These are phyloP conservation scores for Corvus cornix DNA, from an alignment of 2,113 vertebrate genomes.

Conservation along the genomic window DNA sequence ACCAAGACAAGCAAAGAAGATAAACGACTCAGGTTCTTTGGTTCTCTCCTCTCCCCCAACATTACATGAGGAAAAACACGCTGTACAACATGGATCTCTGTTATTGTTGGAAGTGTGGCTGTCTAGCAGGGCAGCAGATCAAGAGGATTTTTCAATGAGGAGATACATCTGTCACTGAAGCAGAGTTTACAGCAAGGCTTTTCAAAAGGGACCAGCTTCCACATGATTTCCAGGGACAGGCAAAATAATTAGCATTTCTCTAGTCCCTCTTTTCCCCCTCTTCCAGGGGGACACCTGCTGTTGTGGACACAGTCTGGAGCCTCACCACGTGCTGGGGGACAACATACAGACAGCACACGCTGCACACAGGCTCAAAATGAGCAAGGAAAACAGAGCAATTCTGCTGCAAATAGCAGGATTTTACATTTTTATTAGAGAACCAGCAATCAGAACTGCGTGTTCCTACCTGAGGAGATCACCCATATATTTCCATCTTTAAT, in stretches of 20 bases:
- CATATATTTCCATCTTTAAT: neutral
- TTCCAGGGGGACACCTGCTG: neutral
- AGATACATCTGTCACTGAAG: neutral
- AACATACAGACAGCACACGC: neutral
- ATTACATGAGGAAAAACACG: neutral
- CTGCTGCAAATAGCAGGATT: neutral
- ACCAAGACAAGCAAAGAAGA: slow-evolving; percentile 14
- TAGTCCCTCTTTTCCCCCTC: neutral
- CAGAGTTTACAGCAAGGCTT: neutral
- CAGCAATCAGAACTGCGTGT: neutral
- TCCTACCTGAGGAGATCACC: neutral
- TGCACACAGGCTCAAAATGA: neutral
- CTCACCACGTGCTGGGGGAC: neutral
- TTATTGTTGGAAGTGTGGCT: neutral
- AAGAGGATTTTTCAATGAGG: neutral
- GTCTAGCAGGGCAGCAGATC: neutral
- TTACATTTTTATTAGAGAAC: neutral
- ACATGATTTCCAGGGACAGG: neutral
- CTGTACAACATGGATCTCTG: neutral
- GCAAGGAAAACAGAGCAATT: neutral
- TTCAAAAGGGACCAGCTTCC: neutral
- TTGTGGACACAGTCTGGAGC: neutral
- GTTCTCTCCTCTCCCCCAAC: neutral
- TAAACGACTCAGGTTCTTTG: neutral
- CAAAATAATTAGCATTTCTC: neutral